Evolutionary conservation across 2,113 vertebrate species (phyloP).

Genomic region (Zosterops borbonicus): DNA sequence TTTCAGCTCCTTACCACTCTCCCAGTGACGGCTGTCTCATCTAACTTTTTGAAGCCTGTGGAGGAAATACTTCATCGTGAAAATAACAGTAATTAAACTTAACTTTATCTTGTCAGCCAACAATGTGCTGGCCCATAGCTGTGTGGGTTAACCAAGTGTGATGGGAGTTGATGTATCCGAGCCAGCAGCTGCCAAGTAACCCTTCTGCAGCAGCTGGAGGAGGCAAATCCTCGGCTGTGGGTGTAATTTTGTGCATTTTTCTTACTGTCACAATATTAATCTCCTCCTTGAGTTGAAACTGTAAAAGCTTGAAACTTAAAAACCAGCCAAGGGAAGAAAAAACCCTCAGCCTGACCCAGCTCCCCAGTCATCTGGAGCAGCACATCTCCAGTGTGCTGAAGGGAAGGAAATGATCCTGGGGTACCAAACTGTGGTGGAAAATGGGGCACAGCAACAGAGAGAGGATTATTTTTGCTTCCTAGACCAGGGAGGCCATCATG

Average conservation of each 20-base stretch:
- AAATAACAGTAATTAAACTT: conserved; percentile 76
- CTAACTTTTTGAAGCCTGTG: conserved; percentile 60
- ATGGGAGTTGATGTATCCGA: neutral
- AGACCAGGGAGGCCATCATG: neutral
- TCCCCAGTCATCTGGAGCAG: neutral
- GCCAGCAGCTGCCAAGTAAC: conserved; percentile 41
- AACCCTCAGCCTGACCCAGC: neutral
- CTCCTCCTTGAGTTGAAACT: neutral
- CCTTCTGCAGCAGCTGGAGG: neutral
- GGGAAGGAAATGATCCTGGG: neutral
- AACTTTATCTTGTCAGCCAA: conserved; percentile 69
- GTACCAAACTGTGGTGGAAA: neutral
- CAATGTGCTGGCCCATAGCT: conserved; percentile 49
- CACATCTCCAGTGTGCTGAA: rapidly evolving
- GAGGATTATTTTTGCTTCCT: neutral
- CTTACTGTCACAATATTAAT: conserved; percentile 25
- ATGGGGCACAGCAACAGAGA: neutral
- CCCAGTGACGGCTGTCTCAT: conserved; percentile 62
- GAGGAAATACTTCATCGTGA: conserved; percentile 60
- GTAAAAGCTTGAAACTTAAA: neutral
- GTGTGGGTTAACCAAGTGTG: conserved; percentile 68
- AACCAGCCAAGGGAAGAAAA: neutral
- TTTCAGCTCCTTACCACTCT: conserved; percentile 64
- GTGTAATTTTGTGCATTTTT: conserved; percentile 7
- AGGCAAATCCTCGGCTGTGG: conserved; percentile 41